Base-by-base conservation (phyloP, 2,888 invertebrate species). In the Orthosia gracilis region DNA sequence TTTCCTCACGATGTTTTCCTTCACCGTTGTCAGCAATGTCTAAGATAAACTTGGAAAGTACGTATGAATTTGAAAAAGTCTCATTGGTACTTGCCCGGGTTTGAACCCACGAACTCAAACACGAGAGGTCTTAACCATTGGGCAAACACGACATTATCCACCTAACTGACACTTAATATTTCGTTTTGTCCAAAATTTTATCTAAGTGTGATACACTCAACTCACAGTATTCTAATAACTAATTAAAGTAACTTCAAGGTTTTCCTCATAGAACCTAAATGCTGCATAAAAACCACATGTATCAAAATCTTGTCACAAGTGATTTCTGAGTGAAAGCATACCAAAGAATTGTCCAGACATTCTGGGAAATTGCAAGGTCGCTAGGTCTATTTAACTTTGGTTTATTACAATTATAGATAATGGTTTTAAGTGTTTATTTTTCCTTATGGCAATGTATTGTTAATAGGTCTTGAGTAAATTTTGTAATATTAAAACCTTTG, bases 341-440 rank as follows among this genome's bases (percentile, higher is more conserved):
- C 0, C 15, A 58, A 47, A 26, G 17, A 50, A 40, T 47, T 18
- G 49, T 45, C 15, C 3, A 26, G 18, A 31, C 9, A 21, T 73
- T 68, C 64, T 61, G 31, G 26, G 63, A 68, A 78, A 40, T 50
- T n/a, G n/a, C 55, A 79, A 78, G 78, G 72, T 50, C 49, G 23
- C 21, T 47, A 55, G n/a, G n/a, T 23, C 13, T 17, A 4, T 61
- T 47, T 47, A 7, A 5, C 21, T 63, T 26, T n/a, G 45, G 4
- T n/a, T 49, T 68, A 9, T 40, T 40, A 9, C 40, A 40, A 40
- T 17, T 52, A 45, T 21, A 11, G 0, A 13, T 5, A 63, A 13
- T 4, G 1, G 21, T 45, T 64, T 23, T 31, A 23, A 3, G 11
- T 31, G 12, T 58, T 11, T 31, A 4, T 26, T 7, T 58, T 31